These are phyloP conservation scores for Morpho achilles DNA, from an alignment of 2,888 invertebrate species.

Conservation along the genomic window DNA sequence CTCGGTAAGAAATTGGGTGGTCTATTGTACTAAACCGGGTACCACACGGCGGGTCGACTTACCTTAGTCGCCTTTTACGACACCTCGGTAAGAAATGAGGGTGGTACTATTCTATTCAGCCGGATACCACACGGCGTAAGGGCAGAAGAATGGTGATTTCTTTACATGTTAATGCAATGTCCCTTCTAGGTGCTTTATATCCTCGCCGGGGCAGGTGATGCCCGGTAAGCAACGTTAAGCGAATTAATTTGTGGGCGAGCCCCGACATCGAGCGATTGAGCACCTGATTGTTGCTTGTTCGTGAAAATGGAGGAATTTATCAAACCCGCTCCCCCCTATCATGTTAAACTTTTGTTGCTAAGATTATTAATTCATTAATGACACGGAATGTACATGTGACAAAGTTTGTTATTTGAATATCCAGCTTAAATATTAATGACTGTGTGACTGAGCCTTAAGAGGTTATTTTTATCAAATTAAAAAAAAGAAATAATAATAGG, in stretches of 20 bases:
- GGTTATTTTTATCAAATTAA: too few relatives aligned
- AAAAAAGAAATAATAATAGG: too few relatives aligned
- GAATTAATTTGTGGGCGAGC: constrained; percentile 61
- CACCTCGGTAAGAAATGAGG: too few relatives aligned
- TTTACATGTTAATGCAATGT: not conserved
- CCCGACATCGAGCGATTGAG: constrained; percentile 19
- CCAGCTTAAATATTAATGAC: not conserved
- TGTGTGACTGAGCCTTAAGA: too few relatives aligned
- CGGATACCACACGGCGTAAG: too few relatives aligned
- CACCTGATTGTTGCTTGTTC: constrained; percentile 22
- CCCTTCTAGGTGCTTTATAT: not conserved
- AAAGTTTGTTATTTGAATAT: too few relatives aligned
- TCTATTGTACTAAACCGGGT: too few relatives aligned
- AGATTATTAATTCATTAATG: not conserved
- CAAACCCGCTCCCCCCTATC: constrained; percentile 1
- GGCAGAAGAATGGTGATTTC: not conserved
- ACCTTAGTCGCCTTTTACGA: too few relatives aligned
- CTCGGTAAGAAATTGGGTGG: too few relatives aligned
- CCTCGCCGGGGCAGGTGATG: constrained; percentile 48
- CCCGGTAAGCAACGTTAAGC: constrained; percentile 55
- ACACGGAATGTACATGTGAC: not conserved
- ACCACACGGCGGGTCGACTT: too few relatives aligned
- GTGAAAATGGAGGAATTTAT: constrained; percentile 13
- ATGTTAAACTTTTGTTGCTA: not conserved
- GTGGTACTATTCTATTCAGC: too few relatives aligned